Evolutionary conservation across 2,113 vertebrate species (phyloP).

Genomic region (Motacilla alba): DNA sequence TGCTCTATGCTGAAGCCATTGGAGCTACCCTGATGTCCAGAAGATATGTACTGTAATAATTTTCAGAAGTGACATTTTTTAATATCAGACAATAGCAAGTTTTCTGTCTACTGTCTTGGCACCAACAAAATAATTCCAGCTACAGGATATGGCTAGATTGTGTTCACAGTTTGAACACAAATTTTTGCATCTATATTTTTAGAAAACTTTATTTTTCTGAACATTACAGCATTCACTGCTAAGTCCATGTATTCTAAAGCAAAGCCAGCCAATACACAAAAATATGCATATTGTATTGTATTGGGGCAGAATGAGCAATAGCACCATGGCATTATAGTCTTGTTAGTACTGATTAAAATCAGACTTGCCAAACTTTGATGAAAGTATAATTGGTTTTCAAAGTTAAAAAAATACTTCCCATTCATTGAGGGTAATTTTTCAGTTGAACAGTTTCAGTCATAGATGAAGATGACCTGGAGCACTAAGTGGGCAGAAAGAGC

Average conservation of each 20-base stretch:
- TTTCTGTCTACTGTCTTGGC: not conserved
- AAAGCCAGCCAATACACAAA: not conserved
- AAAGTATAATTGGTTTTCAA: not conserved
- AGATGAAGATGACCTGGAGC: not conserved
- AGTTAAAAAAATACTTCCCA: not conserved
- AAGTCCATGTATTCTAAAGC: not conserved
- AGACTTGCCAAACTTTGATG: not conserved
- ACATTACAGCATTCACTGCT: not conserved
- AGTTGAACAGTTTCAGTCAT: not conserved
- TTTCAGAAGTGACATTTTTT: not conserved
- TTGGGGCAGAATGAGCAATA: not conserved
- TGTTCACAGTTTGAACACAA: not conserved
- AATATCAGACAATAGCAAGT: not conserved
- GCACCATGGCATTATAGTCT: not conserved
- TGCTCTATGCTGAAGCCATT: not conserved
- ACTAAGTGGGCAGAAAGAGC: not conserved
- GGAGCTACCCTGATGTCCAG: not conserved
- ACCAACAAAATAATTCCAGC: not conserved
- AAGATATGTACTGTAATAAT: not conserved
- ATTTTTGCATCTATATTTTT: not conserved
- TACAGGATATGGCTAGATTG: not conserved
- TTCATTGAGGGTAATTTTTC: not conserved
- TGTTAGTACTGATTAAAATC: not conserved
- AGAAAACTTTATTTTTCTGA: not conserved
- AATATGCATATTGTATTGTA: not conserved